Evolutionary conservation across 2,888 invertebrate species (phyloP), one percentile per base, ranked within the genome.

Genomic region (Cyaniris semiargus): DNA sequence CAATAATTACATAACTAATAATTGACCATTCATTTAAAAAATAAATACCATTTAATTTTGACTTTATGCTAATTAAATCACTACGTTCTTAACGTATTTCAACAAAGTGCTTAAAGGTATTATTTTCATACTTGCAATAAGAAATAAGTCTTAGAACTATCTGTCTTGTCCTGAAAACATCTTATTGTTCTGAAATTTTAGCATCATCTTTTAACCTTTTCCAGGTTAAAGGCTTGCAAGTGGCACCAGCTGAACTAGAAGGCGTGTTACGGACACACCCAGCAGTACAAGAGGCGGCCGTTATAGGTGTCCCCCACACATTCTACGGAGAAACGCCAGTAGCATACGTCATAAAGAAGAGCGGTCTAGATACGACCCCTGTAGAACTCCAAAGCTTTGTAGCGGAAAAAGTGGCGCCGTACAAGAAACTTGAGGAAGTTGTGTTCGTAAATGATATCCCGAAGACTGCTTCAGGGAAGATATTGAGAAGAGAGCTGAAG

Each of bases 211-310:
- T 58, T 10, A 10, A 76, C n/a, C 18, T 21, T 71, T 70, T 75
- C 76, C 84, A 94, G 94, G 97, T 96, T 0, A 96, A 95, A 90
- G 96, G 95, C 2, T 95, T 95, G 89, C 95, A 98, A 95, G 98
- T 98, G 18, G 96, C 98, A 0, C 98, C 98, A 48, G 98, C 98
- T 0, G 98, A 98, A 87, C 88, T 98, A 31, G 98, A 98, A 88
- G 96, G 95, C 60, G 82, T 97, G 3, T 90, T 98, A 0, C 92
- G 97, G 66, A 94, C 95, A 4, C 97, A 97, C 87, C 97, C 97
- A 0, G 95, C 95, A 1, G 95, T 99, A 0, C 89, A 94, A 53
- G 98, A 98, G 82, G 97, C 97, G 0, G 98, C 97, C 0, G 98
- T 99, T 1, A 95, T 98, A 78, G 98, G 98, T 0, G 91, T 97